Evolutionary conservation across 2,888 invertebrate species (phyloP), one percentile per base, ranked within the genome.

Genomic region (Lepidochitona cinerea): DNA sequence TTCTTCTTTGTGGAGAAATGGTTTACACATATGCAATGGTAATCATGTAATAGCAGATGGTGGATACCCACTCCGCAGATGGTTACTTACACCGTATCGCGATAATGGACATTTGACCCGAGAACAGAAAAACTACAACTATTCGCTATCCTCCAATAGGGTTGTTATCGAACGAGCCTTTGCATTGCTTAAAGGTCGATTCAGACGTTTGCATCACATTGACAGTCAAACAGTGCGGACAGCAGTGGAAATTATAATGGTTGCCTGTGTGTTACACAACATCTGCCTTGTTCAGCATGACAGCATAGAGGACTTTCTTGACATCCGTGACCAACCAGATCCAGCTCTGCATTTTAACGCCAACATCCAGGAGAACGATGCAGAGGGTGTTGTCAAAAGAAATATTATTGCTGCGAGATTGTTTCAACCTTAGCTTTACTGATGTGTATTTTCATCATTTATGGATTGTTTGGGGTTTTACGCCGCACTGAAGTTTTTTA

Each of bases 91-190:
- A 12, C 76, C 76, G n/a, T 80, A 73, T 64, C 54, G 76, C 12
- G 78, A 78, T 65, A 76, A 78, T 73, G 79, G 75, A 1, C 79
- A 77, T 37, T 52, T 76, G 6, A 64, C 65, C 32, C 12, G 36
- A 14, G 35, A 53, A 1, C 72, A 79, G 37, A 75, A 75, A 33
- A 70, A 41, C 5, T 79, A 68, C 41, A 79, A 76, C 65, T 64
- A 41, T 23, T 71, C 65, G 18, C 77, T 74, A 53, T 70, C 67
- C n/a, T 76, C 76, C 4, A 76, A 74, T 3, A 73, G 75, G 37
- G 71, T 67, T 2, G 52, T 74, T 52, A 66, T 75, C 29, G 72
- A 73, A 49, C 68, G 76, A 54, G 65, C 73, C 2, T 73, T 75
- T 64, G 73, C 75, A 26, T 65, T 78, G 14, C 68, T 78, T 0